phyloP scores from a whole-genome alignment of 1,140 invertebrate species.

The Agrypnia vestita region DNA sequence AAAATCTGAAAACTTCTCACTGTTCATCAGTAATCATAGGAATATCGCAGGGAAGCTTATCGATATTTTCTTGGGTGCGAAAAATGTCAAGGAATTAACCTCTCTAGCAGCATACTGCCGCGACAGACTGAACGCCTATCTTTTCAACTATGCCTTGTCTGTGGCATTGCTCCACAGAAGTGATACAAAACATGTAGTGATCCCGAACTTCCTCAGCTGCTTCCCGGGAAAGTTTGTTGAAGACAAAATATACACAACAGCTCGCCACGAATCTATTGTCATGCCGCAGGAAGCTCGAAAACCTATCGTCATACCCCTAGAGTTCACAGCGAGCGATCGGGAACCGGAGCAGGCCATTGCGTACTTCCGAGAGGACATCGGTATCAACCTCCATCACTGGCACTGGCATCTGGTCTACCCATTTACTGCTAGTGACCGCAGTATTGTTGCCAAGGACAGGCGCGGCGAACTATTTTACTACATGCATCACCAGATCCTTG shows the following conservation, averaged over 20 bases:
- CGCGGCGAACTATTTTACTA: constrained; percentile 84
- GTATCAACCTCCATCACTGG: constrained; percentile 83
- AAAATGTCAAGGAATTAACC: constrained; percentile 77
- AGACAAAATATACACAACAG: constrained; percentile 70
- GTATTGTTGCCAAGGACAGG: constrained; percentile 77
- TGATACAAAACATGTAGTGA: constrained; percentile 71
- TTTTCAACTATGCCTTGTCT: constrained; percentile 85
- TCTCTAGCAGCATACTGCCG: constrained; percentile 81
- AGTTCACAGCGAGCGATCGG: constrained; percentile 79
- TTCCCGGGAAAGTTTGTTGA: constrained; percentile 76
- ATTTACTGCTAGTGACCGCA: constrained; percentile 64
- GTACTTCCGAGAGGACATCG: constrained; percentile 79
- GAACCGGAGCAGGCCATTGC: constrained; percentile 78
- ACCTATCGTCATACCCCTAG: constrained; percentile 77
- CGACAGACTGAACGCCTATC: constrained; percentile 81
- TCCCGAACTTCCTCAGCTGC: constrained; percentile 73
- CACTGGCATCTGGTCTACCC: constrained; percentile 84
- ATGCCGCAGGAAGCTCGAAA: constrained; percentile 27
- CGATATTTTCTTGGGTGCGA: constrained; percentile 25
- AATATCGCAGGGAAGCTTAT: background rate
- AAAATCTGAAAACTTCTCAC: constrained; percentile 13
- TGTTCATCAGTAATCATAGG: constrained; percentile 14
- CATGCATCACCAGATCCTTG: constrained; percentile 81
- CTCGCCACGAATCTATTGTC: constrained; percentile 65
- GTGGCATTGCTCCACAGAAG: constrained; percentile 80